Base-by-base conservation (phyloP, 2,113 vertebrate species). In the Ifrita kowaldi region DNA sequence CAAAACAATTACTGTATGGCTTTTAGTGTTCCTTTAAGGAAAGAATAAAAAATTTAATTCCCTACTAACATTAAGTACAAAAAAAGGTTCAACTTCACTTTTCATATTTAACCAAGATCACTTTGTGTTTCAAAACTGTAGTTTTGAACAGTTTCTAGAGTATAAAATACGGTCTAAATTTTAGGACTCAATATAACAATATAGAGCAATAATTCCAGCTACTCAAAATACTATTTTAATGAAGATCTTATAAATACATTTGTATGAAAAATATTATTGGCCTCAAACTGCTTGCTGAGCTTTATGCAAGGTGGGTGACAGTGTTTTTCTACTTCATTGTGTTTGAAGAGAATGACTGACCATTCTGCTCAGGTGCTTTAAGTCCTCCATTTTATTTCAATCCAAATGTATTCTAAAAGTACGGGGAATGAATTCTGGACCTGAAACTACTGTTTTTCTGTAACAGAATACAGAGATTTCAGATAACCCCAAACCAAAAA, bases 341-440 rank as follows among this genome's bases (percentile, higher is more conserved):
- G 9, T 16, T 11, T 10, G 17, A 74, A 65, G 30, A 60, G 41
- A 56, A 47, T 0, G 0, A 44, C 22, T 24, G 79, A 69, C 15
- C 33, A 13, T n/a, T 78, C 69, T 55, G 39, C 8, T 68, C 20
- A 53, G 44, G 7, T 28, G 27, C 18, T 18, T 33, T 11, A 21
- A 4, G 3, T 77, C 64, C 28, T 37, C 44, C 19, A 9, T 28
- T 50, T 47, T 55, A 47, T 62, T 78, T 69, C 35, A 50, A 47
- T 23, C 30, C 37, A 69, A 41, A 71, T 2, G 2, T 11, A n/a
- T 30, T 68, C 44, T 28, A 4, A 2, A 91, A 67, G 22, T 28
- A n/a, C 20, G 4, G 4, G 10, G 5, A 90, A 70, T 23, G 20
- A 8, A 46, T 56, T 46, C 41, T 21, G 12, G 24, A 26, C 11